These are phyloP conservation scores for Himalopsyche tibetana DNA, from an alignment of 2,888 invertebrate species.

Conservation along the genomic window DNA sequence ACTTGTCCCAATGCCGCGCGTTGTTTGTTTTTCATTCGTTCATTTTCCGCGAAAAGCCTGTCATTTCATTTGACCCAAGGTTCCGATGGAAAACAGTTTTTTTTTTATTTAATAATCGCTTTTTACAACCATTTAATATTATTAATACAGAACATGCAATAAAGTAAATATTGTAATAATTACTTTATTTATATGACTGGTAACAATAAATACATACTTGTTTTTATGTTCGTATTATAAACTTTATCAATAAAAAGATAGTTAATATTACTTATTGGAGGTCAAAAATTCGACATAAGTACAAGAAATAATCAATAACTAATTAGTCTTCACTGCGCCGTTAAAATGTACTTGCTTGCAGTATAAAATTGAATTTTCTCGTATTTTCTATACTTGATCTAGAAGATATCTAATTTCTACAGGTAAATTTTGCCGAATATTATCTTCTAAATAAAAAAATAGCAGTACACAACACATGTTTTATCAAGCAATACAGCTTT, in stretches of 20 bases:
- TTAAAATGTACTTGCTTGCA: background rate
- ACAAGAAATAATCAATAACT: background rate
- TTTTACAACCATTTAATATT: background rate
- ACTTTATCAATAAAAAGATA: too few species aligned
- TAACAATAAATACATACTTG: too few species aligned
- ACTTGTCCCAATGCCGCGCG: constrained; percentile 36
- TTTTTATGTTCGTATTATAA: too few species aligned
- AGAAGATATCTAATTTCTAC: too few species aligned
- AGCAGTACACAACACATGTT: too few species aligned
- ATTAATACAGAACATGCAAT: background rate
- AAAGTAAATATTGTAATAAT: background rate
- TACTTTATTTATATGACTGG: too few species aligned
- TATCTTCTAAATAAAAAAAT: too few species aligned
- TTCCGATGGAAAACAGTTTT: background rate
- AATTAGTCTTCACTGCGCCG: background rate
- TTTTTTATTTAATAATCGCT: background rate
- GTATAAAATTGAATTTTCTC: too few species aligned
- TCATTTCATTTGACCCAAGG: constrained; percentile 17
- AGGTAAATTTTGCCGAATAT: too few species aligned
- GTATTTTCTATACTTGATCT: too few species aligned
- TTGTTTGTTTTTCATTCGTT: constrained; percentile 44
- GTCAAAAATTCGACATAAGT: background rate
- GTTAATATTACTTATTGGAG: background rate
- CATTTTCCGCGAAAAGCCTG: constrained; percentile 35
- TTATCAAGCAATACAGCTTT: too few species aligned